Evolutionary conservation across 2,888 invertebrate species (phyloP), one percentile per base, ranked within the genome.

Genomic region (Fissipunctia ypsillon): DNA sequence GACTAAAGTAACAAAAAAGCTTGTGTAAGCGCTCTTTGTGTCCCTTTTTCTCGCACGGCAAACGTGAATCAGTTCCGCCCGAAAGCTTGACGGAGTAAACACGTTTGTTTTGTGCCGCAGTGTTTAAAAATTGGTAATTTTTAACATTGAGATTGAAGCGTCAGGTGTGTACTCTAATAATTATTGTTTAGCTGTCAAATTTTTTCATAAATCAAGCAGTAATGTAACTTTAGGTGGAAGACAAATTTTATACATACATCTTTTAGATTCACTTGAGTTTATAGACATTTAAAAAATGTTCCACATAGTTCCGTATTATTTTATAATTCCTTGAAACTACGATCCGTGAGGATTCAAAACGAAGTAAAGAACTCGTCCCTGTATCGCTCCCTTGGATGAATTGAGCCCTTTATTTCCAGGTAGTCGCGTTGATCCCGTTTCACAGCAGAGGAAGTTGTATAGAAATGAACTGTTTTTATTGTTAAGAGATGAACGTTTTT

Each of bases 361-460:
- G 43, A 61, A 22, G 16, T n/a, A n/a, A n/a, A n/a, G 10, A 43
- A 3, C 4, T 6, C 43, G 43, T 60, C 43, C 43, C 60, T 41
- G 3, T 25, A 60, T 43, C 10, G 10, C 5, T 6, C 45, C 38
- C 43, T 43, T 61, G 43, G 43, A 3, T 28, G 45, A 63, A 45
- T 63, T 0, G 5, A 5, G 6, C n/a, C 1, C 48, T 50, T 63
- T n/a, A 19, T 64, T 50, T 35, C 0, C 48, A 64, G 48, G 35
- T 50, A 50, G 48, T 35, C 48, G n/a, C 0, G 10, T 16, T 64
- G 48, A 64, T 2, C n/a, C 48, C 5, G 48, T 64, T 64, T 64
- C 35, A n/a, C 48, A 64, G 31, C 35, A 64, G 64, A 64, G 64
- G 48, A 64, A 50, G 48, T 6, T 64, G 5, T 50, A 35, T 64